Percentiles rank a stretch among this genome's conserved stretches.
These are phyloP conservation scores for Arbacia lixula DNA, from an alignment of 53 echinoderm and acorn worm genomes.

Conservation along the genomic window DNA sequence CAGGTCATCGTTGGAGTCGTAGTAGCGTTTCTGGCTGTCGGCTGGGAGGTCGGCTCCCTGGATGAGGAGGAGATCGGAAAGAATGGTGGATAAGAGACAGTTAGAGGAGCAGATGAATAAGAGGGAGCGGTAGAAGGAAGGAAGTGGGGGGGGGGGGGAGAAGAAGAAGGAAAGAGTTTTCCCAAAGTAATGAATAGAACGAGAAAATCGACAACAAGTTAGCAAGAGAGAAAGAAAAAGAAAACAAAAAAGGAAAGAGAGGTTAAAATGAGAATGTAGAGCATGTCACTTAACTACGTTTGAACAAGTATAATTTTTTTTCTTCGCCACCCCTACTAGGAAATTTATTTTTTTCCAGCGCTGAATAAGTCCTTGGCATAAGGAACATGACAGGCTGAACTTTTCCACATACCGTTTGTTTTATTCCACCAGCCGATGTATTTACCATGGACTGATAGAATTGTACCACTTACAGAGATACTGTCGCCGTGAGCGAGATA, in stretches of 20 bases:
- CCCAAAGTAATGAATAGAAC: background rate
- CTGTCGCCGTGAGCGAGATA: too few relatives aligned
- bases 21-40: conserved; percentile 1
- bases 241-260: background rate
- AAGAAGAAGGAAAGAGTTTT: background rate
- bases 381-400: too few relatives aligned
- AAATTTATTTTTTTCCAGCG: too few relatives aligned
- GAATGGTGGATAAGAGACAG: background rate
- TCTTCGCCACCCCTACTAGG: too few relatives aligned
- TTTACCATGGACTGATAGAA: too few relatives aligned
- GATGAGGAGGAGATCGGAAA: background rate
- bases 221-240: background rate
- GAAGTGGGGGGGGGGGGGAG: background rate
- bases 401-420: too few relatives aligned
- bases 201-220: background rate
- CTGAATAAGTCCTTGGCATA: too few relatives aligned
- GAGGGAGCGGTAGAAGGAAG: background rate
- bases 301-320: too few relatives aligned
- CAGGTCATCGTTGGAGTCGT: conserved; percentile 8
- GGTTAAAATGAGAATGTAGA: too few relatives aligned
- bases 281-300: too few relatives aligned
- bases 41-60: conserved; percentile 23
- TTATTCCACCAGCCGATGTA: too few relatives aligned
- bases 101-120: background rate
- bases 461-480: too few relatives aligned